Evolutionary conservation across 2,888 invertebrate species (phyloP), one percentile per base, ranked within the genome.

Genomic region (Pseudococcus viburni): DNA sequence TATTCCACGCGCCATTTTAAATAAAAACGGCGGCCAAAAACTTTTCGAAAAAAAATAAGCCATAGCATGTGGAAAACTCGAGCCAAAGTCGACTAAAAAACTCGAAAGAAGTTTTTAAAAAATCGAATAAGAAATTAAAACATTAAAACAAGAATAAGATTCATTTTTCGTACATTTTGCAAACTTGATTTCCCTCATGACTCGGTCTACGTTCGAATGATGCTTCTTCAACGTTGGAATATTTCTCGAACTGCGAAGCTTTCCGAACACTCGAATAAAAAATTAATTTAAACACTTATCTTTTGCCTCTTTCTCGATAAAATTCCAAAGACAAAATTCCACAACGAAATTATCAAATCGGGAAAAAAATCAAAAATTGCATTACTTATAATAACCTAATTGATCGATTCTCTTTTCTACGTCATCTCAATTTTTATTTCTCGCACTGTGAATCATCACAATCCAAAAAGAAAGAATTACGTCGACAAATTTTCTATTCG

Each of bases 401-500:
- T 22, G 64, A 64, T 11, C 9, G 64, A 9, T 64, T 64, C 22
- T 42, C 15, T 19, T 64, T 22, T 15, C 15, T n/a, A 17, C 15
- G n/a, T 3, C 26, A 33, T 33, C 1, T 7, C 0, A n/a, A 8
- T 17, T 59, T 59, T n/a, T n/a, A 15, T 59, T 22, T 22, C 9
- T 64, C 19, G 9, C 11, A 64, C 22, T 9, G 19, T 64, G 64
- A 64, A 8, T 64, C 22, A 64, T 64, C 22, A 17, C 1, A 9
- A 42, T 42, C 48, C 4, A 42, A 51, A 51, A 51, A 42, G 42
- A 17, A 80, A 39, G n/a, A 42, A 42, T 83, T 5, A 46, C 80
- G 77, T 11, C 17, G 80, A 83, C 80, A 83, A 83, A 83, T 83
- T 83, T 83, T 46, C 39, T 12, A 83, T 46, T 46, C 80, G 15